These are phyloP conservation scores for Leucania comma DNA, from an alignment of 2,888 invertebrate species.

Conservation along the genomic window DNA sequence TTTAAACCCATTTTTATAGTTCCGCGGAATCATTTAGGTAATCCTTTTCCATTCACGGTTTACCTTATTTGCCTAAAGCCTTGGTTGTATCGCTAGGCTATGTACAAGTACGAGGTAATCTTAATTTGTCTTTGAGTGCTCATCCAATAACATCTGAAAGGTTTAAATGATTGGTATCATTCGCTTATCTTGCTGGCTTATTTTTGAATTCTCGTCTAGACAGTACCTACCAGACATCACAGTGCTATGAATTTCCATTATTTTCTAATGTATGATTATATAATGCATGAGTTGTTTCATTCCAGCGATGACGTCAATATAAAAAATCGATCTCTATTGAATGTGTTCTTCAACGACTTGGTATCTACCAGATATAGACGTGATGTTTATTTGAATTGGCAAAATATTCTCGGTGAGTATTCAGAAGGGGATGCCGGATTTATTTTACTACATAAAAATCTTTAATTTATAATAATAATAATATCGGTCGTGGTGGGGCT, in stretches of 20 bases:
- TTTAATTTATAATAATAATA: no score
- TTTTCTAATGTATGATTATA: conserved; percentile 1
- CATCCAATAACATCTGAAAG: background rate
- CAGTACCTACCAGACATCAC: background rate
- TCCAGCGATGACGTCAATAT: conserved; percentile 84
- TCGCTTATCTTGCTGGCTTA: background rate
- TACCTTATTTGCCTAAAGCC: background rate
- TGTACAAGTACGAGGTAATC: background rate
- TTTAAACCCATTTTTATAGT: no score
- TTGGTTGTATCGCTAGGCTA: background rate
- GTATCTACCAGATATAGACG: conserved; percentile 92
- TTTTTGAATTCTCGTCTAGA: conserved; percentile 25
- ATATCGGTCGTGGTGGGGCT: no score
- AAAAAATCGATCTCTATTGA: conserved; percentile 90
- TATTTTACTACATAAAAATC: conserved; percentile 42
- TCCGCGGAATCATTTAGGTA: background rate
- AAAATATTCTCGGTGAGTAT: conserved; percentile 92
- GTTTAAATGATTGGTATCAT: background rate
- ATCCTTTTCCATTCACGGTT: background rate
- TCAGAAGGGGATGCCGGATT: conserved; percentile 53
- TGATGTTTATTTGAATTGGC: conserved; percentile 93
- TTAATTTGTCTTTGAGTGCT: background rate
- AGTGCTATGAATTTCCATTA: conserved; percentile 1
- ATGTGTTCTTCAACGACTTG: conserved; percentile 92
- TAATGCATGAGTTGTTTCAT: conserved; percentile 43